Percentiles rank a stretch among this genome's conserved stretches.
These are phyloP conservation scores for Neotoma lepida DNA, from an alignment of 2,113 vertebrate species.

Conservation along the genomic window DNA sequence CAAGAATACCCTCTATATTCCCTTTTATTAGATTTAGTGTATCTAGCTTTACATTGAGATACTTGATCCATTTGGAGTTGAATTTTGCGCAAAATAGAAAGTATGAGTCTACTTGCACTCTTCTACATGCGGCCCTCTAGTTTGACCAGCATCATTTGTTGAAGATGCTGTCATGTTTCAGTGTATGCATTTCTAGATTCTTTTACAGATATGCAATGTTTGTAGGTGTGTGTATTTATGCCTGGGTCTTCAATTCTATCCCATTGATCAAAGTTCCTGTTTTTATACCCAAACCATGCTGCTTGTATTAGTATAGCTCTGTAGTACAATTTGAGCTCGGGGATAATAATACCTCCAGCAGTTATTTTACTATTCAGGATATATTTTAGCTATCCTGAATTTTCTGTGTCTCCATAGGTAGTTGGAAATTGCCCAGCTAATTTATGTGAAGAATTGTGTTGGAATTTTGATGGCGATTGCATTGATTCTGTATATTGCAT, in stretches of 20 bases:
- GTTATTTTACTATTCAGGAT: background rate
- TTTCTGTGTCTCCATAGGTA: background rate
- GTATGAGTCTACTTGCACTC: background rate
- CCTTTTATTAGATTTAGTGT: background rate
- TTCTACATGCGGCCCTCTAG: background rate
- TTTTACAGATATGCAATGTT: background rate
- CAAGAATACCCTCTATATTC: background rate
- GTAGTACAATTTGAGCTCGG: background rate
- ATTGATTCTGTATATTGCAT: background rate
- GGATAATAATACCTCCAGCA: background rate
- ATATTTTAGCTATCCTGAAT: background rate
- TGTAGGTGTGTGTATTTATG: background rate
- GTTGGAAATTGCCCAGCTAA: background rate
- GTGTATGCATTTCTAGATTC: background rate
- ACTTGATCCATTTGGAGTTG: too few relatives aligned
- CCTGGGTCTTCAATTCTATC: too few relatives aligned
- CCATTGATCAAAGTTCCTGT: too few relatives aligned
- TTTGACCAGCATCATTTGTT: background rate
- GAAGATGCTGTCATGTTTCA: background rate
- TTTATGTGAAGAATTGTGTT: background rate
- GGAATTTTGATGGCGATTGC: background rate
- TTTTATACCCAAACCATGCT: too few relatives aligned
- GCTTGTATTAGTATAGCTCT: background rate
- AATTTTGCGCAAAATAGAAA: background rate
- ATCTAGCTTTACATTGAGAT: too few relatives aligned